A percentile compares a stretch with the other conserved stretches of the same genome.
Evolutionary conservation across 2,113 vertebrate species (phyloP).

Genomic region (Picathartes gymnocephalus): DNA sequence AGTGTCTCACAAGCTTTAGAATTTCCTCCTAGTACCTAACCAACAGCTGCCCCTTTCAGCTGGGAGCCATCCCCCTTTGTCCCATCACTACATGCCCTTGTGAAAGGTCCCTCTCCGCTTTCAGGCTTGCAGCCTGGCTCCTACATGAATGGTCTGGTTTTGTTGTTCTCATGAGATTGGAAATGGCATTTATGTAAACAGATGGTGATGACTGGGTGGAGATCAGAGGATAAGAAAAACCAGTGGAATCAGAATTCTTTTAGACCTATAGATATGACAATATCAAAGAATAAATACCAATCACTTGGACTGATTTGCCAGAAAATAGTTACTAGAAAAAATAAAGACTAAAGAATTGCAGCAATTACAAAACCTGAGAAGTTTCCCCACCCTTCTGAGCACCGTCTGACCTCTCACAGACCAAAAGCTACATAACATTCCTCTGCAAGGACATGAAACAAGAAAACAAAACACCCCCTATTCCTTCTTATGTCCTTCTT

Average conservation of each 20-base stretch:
- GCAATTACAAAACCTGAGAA: not conserved
- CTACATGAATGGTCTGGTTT: not conserved
- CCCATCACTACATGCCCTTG: fast-evolving
- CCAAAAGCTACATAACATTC: not conserved
- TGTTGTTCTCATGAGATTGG: not conserved
- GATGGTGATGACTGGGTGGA: not conserved
- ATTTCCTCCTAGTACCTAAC: not conserved
- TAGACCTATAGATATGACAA: not conserved
- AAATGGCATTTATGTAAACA: not conserved
- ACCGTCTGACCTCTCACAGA: not conserved
- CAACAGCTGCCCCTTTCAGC: not conserved
- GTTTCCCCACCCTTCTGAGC: not conserved
- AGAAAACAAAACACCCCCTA: not conserved
- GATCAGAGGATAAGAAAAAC: not conserved
- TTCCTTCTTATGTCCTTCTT: not conserved
- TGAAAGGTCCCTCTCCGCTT: not conserved
- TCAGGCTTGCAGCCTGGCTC: not conserved
- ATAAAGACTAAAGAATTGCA: not conserved
- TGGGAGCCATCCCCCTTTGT: not conserved
- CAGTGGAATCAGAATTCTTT: not conserved
- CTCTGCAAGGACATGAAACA: not conserved
- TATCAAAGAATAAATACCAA: not conserved
- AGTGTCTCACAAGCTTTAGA: not conserved
- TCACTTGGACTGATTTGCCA: not conserved
- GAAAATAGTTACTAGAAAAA: not conserved